Evolutionary conservation across 2,797 vertebrate genomes (phyloP).

Genomic region (Tenualosa thibaudeaui): DNA sequence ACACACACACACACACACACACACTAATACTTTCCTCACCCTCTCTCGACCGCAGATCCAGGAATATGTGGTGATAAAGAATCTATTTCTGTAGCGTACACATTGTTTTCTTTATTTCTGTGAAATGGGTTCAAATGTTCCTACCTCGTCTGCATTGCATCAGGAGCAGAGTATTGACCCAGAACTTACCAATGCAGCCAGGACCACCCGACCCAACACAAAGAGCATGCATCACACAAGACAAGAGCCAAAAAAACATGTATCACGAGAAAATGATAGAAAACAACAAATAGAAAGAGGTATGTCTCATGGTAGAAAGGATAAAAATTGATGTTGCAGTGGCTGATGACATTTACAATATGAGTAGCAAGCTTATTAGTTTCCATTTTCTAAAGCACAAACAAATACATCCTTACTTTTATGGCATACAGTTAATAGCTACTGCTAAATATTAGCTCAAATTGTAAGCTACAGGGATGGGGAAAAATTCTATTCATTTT

Average conservation of each 20-base stretch:
- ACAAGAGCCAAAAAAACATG: slow-evolving; percentile 49
- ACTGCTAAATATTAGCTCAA: neutral
- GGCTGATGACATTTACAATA: slow-evolving; percentile 43
- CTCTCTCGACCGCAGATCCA: neutral
- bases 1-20: slow-evolving; percentile 2
- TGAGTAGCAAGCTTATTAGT: slow-evolving; percentile 28
- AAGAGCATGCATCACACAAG: slow-evolving; percentile 70
- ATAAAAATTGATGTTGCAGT: slow-evolving; percentile 50
- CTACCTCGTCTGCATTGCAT: slow-evolving; percentile 76
- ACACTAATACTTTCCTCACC: slow-evolving; percentile 12
- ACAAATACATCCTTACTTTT: neutral
- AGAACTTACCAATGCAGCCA: slow-evolving; percentile 75
- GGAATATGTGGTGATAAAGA: neutral
- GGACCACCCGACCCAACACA: slow-evolving; percentile 68
- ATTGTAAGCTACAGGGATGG: neutral
- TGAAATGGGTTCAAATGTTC: slow-evolving; percentile 47
- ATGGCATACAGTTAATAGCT: neutral
- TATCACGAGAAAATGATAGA: slow-evolving; percentile 31
- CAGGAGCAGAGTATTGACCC: slow-evolving; percentile 68
- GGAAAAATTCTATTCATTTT: neutral
- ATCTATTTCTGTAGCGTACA: neutral
- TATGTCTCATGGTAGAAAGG: slow-evolving; percentile 45
- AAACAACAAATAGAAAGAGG: slow-evolving; percentile 27
- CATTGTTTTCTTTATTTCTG: neutral
- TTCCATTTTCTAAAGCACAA: neutral